A percentile compares a stretch with the other conserved stretches of the same genome.
These are phyloP conservation scores for Crocuta crocuta DNA, from an alignment of 2,113 vertebrate genomes.

Conservation along the genomic window DNA sequence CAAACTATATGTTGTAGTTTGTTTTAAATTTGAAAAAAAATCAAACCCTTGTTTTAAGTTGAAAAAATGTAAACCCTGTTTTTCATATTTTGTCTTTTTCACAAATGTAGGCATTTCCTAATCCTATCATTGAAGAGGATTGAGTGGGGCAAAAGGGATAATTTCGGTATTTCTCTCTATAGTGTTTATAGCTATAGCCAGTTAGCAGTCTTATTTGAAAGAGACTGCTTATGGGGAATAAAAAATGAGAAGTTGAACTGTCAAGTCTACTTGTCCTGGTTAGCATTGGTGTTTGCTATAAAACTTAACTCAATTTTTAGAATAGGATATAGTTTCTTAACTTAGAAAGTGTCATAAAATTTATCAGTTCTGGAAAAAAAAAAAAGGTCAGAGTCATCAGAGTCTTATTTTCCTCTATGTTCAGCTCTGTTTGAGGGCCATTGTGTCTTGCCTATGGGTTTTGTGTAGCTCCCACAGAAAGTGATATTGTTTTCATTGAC, in stretches of 20 bases:
- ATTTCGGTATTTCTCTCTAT: not conserved
- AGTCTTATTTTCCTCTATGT: not conserved
- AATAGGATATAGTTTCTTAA: conserved; percentile 18
- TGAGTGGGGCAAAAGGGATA: fast-evolving
- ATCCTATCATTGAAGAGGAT: not conserved
- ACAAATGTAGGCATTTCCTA: not conserved
- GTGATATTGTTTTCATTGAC: not conserved
- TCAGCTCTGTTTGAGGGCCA: not conserved
- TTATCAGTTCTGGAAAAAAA: not conserved
- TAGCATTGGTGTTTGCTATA: not conserved
- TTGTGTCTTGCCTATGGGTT: not conserved
- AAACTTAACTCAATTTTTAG: not conserved
- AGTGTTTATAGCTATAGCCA: not conserved
- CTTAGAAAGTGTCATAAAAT: not conserved
- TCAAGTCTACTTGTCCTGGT: not conserved
- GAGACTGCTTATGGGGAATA: not conserved
- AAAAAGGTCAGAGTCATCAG: not conserved
- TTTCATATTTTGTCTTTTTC: not conserved
- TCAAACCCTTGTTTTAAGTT: not conserved
- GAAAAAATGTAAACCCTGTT: not conserved
- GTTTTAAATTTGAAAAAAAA: not conserved
- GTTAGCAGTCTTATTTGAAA: conserved; percentile 31
- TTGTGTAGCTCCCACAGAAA: not conserved
- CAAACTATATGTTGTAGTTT: not conserved
- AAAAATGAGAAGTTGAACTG: not conserved